phyloP scores from a whole-genome alignment of 2,797 vertebrate species.

The Sebastes vulpes region DNA sequence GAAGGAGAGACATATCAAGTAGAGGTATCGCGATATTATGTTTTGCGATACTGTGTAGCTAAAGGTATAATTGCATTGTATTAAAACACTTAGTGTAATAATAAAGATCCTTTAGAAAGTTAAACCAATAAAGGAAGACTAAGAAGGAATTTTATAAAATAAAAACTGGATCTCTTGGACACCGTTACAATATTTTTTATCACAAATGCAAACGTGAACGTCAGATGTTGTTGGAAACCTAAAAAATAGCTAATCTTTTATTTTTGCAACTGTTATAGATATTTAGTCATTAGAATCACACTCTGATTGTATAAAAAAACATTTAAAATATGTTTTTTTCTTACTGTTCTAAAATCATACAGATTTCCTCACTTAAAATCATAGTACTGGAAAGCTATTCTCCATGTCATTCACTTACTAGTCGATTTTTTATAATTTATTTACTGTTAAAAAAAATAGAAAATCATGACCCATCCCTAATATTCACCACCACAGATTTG shows the following conservation, averaged over 20 bases:
- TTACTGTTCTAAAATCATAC: not conserved
- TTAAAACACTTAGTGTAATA: not conserved
- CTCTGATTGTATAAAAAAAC: not conserved
- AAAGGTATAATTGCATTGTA: not conserved
- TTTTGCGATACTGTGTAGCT: not conserved
- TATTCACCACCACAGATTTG: not conserved
- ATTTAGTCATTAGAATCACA: not conserved
- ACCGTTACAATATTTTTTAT: not conserved
- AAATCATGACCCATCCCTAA: too few species aligned
- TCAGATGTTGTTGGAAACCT: not conserved
- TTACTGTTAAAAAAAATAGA: too few species aligned
- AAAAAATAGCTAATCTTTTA: not conserved
- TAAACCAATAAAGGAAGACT: not conserved
- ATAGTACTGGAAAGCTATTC: not conserved
- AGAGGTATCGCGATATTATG: not conserved
- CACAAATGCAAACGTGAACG: not conserved
- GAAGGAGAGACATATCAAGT: not conserved
- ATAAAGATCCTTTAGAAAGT: not conserved
- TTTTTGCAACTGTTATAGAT: not conserved
- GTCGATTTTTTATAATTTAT: too few species aligned
- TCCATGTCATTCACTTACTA: not conserved
- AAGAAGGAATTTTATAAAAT: not conserved
- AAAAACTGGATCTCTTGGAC: not conserved
- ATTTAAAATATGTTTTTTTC: not conserved
- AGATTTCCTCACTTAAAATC: not conserved